Percentiles rank a stretch among this genome's conserved stretches.
Conservation (phyloP, 2,888 invertebrate genomes). For the Eupithecia insigniata region DNA sequence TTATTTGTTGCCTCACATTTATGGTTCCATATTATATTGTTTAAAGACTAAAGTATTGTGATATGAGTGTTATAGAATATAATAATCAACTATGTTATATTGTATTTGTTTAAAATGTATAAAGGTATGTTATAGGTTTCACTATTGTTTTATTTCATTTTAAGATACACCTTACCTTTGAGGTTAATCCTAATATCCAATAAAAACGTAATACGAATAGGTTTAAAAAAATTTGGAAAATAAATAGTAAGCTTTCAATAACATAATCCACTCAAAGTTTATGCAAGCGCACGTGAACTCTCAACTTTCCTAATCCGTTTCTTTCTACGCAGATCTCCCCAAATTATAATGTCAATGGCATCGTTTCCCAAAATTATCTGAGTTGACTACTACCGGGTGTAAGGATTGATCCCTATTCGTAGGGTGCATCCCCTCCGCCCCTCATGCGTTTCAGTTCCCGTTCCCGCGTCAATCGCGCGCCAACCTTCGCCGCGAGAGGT, state of each 20-base stretch:
- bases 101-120: conserved; percentile 66
- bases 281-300: conserved; percentile 2
- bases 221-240: background rate
- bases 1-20: conserved; percentile 38
- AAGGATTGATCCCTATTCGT: conserved; percentile 61
- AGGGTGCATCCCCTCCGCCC: conserved; percentile 78
- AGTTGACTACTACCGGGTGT: conserved; percentile 58
- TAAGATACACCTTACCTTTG: background rate
- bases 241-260: background rate
- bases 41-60: conserved; percentile 81
- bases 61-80: conserved; percentile 65
- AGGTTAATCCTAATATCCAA: background rate
- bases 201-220: no score
- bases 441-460: conserved; percentile 52
- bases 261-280: background rate
- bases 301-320: conserved; percentile 43
- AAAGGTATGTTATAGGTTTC: conserved; percentile 71
- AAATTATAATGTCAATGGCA: conserved; percentile 56
- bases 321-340: conserved; percentile 36
- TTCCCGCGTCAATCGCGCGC: conserved; percentile 77
- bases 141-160: conserved; percentile 64
- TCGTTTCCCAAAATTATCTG: conserved; percentile 56
- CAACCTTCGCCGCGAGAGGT: conserved; percentile 79
- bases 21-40: conserved; percentile 37
- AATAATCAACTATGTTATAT: conserved; percentile 57